A percentile compares a stretch with the other conserved stretches of the same genome.
phyloP scores from a whole-genome alignment of 2,113 vertebrate genomes.

The Apodemus speciosus region DNA sequence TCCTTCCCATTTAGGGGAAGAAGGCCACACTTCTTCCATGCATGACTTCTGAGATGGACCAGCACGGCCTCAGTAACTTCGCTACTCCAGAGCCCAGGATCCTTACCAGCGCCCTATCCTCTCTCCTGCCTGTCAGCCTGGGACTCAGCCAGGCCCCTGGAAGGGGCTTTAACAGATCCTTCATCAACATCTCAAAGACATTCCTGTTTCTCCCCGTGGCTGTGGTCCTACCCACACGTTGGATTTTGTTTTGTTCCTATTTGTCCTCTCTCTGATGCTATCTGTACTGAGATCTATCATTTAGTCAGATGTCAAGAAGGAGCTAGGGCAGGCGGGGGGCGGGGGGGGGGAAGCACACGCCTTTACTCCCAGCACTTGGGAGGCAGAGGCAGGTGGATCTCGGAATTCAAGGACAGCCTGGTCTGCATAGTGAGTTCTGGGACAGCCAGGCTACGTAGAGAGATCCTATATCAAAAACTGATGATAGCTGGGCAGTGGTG shows the following conservation, averaged over 20 bases:
- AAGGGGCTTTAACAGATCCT: not conserved
- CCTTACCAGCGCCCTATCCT: not conserved
- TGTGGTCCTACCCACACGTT: not conserved
- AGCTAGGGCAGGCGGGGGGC: not conserved
- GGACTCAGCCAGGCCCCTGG: not conserved
- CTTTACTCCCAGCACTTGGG: not conserved
- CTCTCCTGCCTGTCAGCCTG: not conserved
- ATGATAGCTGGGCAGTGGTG: no score
- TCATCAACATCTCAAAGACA: not conserved
- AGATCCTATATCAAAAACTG: not conserved
- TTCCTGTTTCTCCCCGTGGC: not conserved
- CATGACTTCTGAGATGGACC: not conserved
- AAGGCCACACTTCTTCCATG: not conserved
- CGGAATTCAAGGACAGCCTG: not conserved
- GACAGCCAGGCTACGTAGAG: not conserved
- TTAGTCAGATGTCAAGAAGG: constrained; percentile 14
- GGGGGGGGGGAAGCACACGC: not conserved
- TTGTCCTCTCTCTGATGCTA: not conserved
- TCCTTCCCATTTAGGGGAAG: not conserved
- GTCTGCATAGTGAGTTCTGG: not conserved
- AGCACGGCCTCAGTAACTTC: constrained; percentile 1
- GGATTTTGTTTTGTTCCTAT: not conserved
- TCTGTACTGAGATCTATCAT: not conserved
- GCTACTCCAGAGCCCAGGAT: constrained; percentile 1
- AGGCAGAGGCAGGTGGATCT: not conserved